phyloP scores from a whole-genome alignment of 2,113 vertebrate species.

The Zosterops borbonicus region DNA sequence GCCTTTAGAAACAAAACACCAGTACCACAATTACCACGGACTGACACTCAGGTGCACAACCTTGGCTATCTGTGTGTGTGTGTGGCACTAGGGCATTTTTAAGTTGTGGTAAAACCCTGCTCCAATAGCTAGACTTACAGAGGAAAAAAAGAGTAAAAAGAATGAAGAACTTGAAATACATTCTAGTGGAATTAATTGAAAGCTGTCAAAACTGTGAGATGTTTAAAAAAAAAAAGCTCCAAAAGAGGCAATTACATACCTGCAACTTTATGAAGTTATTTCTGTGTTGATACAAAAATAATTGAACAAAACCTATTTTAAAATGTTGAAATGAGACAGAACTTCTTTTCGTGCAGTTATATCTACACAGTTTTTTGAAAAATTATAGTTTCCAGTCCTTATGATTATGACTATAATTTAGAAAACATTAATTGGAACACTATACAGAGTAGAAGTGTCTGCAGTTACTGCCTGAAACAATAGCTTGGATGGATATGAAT shows the following conservation, averaged over 20 bases:
- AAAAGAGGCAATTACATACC: neutral
- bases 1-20: neutral
- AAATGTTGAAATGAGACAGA: neutral
- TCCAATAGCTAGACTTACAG: neutral
- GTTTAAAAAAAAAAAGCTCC: neutral
- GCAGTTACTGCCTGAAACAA: constrained; percentile 10
- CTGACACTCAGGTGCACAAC: neutral
- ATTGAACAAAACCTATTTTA: neutral
- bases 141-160: neutral
- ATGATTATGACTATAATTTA: constrained; percentile 16
- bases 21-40: neutral
- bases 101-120: neutral
- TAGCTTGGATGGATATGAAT: neutral
- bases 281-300: neutral
- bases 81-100: neutral
- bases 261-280: neutral
- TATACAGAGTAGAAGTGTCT: neutral
- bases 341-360: neutral
- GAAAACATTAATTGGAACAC: constrained; percentile 39
- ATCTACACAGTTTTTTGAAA: neutral
- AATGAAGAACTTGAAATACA: neutral
- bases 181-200: neutral
- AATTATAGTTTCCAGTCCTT: constrained; percentile 11
- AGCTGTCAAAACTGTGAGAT: neutral
- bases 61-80: too few species aligned